Evolutionary conservation across 1,140 invertebrate species (phyloP).

Genomic region (Andricus grossulariae): DNA sequence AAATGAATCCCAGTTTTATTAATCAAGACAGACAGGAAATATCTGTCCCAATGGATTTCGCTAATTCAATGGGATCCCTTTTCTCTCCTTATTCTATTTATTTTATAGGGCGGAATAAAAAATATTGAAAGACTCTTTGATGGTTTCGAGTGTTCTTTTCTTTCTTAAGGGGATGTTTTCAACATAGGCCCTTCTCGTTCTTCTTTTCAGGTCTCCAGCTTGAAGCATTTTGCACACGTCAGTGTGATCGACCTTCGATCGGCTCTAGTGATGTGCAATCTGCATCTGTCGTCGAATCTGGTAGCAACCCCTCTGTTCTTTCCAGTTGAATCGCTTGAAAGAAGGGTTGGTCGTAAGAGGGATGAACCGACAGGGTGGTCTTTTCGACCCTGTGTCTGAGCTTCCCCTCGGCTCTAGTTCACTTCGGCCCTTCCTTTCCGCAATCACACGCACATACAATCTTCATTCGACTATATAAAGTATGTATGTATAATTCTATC

Average conservation of each 20-base stretch:
- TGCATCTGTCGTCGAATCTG: slow-evolving; percentile 26
- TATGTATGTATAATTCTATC: slow-evolving; percentile 1
- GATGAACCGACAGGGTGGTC: slow-evolving; percentile 21
- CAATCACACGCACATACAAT: neutral
- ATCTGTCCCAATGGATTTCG: neutral
- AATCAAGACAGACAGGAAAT: neutral
- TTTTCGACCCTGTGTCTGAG: neutral
- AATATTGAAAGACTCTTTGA: neutral
- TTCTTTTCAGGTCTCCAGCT: neutral
- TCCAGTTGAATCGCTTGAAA: slow-evolving; percentile 21
- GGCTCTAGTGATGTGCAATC: neutral
- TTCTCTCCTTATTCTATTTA: neutral
- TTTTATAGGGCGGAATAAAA: slow-evolving; percentile 3
- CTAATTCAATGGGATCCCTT: neutral
- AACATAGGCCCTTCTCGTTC: neutral
- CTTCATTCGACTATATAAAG: neutral
- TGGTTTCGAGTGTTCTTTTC: slow-evolving; percentile 7
- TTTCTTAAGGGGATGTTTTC: neutral
- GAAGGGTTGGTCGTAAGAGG: slow-evolving; percentile 16
- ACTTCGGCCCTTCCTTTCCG: neutral
- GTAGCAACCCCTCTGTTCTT: neutral
- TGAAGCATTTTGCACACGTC: neutral
- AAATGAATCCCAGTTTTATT: neutral
- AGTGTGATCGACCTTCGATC: neutral
- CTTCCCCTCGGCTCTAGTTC: neutral